Evolutionary conservation across 1,140 invertebrate genomes (phyloP), one percentile per base, ranked within the genome.

Genomic region (Drosophila truncata): DNA sequence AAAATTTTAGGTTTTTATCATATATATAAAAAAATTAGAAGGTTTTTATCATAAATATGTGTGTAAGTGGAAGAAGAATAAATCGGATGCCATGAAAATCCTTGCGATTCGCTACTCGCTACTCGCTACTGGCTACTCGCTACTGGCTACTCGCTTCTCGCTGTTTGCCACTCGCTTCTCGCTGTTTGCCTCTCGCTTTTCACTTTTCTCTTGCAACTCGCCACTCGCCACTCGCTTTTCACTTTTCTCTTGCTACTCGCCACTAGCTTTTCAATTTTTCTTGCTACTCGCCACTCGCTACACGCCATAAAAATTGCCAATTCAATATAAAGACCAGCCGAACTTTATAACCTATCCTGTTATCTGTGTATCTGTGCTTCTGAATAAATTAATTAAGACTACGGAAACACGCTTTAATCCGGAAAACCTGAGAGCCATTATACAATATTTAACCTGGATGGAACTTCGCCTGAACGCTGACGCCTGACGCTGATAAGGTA

Each of bases 371-470:
- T 62, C 29, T 44, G 50, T 31, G 41, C 44, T 75, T 60, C 74
- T 67, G 59, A 83, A 80, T 83, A 83, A 83, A 76, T 83, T 65
- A 83, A 70, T 79, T 79, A 82, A 64, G 75, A 77, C 58, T 85
- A 85, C 27, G 50, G 78, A 77, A 63, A 59, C 71, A 59, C 71
- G 79, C 79, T 71, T 66, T 10, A 27, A 47, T 27, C 29, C 52
- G 14, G 42, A 25, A 25, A 66, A 46, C 39, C 39, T 62, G 29
- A 44, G 2, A 35, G 60, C 41, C 41, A 41, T 42, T 18, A 29
- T 69, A 46, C 18, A 35, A 54, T 23, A 33, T 41, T 47, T 41
- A 54, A 57, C 33, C 44, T 81, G 78, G 78, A 81, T 80, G 78
- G 78, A 81, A 60, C 63, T 81, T 62, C 33, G 55, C 64, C 62